Evolutionary conservation across 2,113 vertebrate species (phyloP), one percentile per base, ranked within the genome.

Genomic region (Phylloscopus trochiloides): DNA sequence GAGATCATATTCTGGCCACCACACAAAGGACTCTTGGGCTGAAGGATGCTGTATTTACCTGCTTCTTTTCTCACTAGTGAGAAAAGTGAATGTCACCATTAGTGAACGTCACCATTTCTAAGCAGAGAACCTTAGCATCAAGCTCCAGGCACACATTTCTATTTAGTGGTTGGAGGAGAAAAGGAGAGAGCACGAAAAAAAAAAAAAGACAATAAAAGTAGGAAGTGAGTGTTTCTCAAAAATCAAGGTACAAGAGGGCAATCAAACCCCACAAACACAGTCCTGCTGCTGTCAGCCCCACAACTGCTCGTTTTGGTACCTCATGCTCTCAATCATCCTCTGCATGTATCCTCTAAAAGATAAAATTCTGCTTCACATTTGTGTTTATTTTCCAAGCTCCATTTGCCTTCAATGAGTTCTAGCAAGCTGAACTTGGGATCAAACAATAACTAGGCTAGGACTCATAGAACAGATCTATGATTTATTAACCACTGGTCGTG

Each of bases 331-430:
- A n/a, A 9, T n/a, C 36, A 31, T 34, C 50, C 43, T 36, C 31
- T 57, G 70, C 40, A 61, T 0, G 0, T 26, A 4, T 40, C 59
- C 38, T 26, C 31, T 40, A 58, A 55, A n/a, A 68, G 17, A 18
- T 11, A 17, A 6, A 68, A 32, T 32, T 45, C 31, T 48, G 22
- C 40, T 47, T 40, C 57, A 40, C 12, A 5, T 47, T 79, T n/a
- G 2, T 29, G 12, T 70, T 88, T 67, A 71, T 36, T 81, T 87
- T 77, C 59, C 43, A 70, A 84, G 36, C 11, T 47, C 16, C 77
- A 10, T 84, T 78, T 92, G 36, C 57, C 48, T 92, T 78, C 57
- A 80, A 51, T 1, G 9, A 55, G 12, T 34, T 68, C 40, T 51
- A 36, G 34, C 31, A 74, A 81, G 20, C 54, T 36, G 25, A 55